Evolutionary conservation across 1,140 invertebrate species (phyloP), one percentile per base, ranked within the genome.

Genomic region (Bombus balteatus): DNA sequence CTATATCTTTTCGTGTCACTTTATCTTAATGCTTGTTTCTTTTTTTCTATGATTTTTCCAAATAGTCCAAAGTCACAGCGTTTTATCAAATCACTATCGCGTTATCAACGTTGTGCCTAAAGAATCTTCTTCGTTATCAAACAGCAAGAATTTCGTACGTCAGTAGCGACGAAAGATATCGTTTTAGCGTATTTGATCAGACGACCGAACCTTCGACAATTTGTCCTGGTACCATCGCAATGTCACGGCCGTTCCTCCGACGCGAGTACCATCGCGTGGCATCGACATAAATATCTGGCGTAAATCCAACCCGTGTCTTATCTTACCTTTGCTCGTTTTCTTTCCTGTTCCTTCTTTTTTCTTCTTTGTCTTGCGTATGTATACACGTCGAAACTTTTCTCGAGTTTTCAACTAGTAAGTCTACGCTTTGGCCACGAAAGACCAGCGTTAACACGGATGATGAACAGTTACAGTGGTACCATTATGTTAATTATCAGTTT

Each of bases 251-350:
- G 71, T 77, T 39, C 47, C 37, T 25, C 25, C 81, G 59, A 47
- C 34, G 25, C 22, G 65, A 34, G 37, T 12, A 72, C 77, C 43
- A 68, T 39, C 62, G 65, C 47, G 41, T 73, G 34, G 34, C 81
- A 86, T 83, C 85, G 88, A 66, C 78, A 80, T 86, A 90, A 86
- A 90, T 90, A 86, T 88, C 85, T 91, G 89, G 89, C 87, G 12
- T 4, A 32, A 34, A 70, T 88, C 74, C 87, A 91, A 70, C 65
- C 53, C 25, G 10, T 25, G 41, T 47, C 66, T 88, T 86, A 86
- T 90, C 78, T 86, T 39, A 22, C 12, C 32, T 32, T 13, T 34
- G 68, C 32, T 66, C 57, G 47, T 34, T 75, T 53, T 78, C 79
- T 41, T 66, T 32, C 65, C 15, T 13, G 28, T n/a, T 62, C 3